These are phyloP conservation scores for Beris morrisii DNA, from an alignment of 2,888 invertebrate species.

Conservation along the genomic window DNA sequence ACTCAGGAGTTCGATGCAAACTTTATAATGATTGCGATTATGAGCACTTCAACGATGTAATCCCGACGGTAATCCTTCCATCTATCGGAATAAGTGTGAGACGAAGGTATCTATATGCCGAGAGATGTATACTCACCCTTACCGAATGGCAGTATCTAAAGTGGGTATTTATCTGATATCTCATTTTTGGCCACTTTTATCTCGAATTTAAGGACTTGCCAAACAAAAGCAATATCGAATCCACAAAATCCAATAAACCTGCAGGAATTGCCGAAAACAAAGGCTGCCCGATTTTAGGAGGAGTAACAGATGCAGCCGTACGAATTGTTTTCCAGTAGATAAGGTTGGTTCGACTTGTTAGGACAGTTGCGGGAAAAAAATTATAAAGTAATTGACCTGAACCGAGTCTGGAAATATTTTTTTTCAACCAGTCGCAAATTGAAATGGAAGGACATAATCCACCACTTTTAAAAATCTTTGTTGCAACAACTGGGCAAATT, in stretches of 20 bases:
- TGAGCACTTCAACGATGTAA: slow-evolving; percentile 37
- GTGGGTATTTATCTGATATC: background rate
- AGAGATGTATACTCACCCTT: background rate
- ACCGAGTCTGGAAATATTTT: no score
- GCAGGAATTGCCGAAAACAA: no score
- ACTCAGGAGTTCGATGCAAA: slow-evolving; percentile 29
- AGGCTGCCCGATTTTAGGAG: slow-evolving; percentile 3
- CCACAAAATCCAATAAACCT: slow-evolving; percentile 36
- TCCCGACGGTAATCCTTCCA: slow-evolving; percentile 30
- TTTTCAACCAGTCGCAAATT: no score
- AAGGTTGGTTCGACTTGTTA: no score
- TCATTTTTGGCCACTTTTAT: slow-evolving; percentile 28
- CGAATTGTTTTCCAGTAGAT: background rate
- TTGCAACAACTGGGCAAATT: no score
- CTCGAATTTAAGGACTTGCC: slow-evolving; percentile 37
- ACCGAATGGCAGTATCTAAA: no score
- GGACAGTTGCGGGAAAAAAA: background rate
- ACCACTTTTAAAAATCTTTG: no score
- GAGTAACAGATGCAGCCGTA: background rate
- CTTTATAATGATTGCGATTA: slow-evolving; percentile 34
- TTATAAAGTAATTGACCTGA: slow-evolving; percentile 13
- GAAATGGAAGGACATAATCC: no score
- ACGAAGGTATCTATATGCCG: background rate
- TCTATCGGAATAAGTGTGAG: slow-evolving; percentile 17
- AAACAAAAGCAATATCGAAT: slow-evolving; percentile 38